These are phyloP conservation scores for Drosophila albomicans DNA, from an alignment of 1,140 invertebrate genomes.

Conservation along the genomic window DNA sequence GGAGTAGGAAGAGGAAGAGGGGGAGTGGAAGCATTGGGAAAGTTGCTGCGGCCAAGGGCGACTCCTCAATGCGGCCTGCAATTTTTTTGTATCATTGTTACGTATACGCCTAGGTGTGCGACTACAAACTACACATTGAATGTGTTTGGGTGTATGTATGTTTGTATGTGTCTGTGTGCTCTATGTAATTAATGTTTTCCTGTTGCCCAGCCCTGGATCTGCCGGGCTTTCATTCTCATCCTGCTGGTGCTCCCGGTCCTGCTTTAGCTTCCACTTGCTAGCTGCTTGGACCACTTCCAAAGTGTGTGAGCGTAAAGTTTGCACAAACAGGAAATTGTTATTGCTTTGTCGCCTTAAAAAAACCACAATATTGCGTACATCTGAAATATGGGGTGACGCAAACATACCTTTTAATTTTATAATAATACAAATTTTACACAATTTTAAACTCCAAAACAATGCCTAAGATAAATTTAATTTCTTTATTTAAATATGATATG, in stretches of 20 bases:
- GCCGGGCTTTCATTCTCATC: not conserved
- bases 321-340: constrained; percentile 69
- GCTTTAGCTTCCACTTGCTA: not conserved
- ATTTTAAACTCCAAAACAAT: no score
- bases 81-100: constrained; percentile 45
- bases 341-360: constrained; percentile 73
- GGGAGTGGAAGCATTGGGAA: not conserved
- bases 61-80: constrained; percentile 49
- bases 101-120: constrained; percentile 60
- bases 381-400: not conserved
- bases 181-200: constrained; percentile 76
- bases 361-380: constrained; percentile 2
- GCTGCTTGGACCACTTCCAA: constrained; percentile 25
- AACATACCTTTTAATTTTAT: constrained; percentile 18
- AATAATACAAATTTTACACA: no score
- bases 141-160: constrained; percentile 43
- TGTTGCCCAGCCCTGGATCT: constrained; percentile 10
- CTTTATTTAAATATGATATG: no score
- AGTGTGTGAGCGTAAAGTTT: constrained; percentile 67
- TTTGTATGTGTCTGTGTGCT: constrained; percentile 45
- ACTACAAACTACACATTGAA: constrained; percentile 3
- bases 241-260: constrained; percentile 1
- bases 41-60: not conserved
- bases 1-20: not conserved
- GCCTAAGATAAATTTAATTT: no score